Evolutionary conservation across 1,140 invertebrate species (phyloP).

Genomic region (Scylla paramamosain): DNA sequence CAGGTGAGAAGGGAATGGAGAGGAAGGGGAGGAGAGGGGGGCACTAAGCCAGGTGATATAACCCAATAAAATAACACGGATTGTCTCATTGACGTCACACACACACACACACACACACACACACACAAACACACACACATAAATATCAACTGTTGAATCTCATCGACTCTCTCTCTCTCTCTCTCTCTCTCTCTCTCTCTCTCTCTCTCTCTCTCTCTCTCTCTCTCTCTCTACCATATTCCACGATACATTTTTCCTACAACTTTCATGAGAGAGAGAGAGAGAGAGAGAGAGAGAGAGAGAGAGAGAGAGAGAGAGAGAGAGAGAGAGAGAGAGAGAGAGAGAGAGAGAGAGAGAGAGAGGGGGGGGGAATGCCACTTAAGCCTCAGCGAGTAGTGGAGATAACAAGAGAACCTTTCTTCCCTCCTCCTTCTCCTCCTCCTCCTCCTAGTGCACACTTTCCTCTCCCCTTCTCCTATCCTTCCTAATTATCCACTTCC

Average conservation of each 20-base stretch:
- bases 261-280: not conserved
- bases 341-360: not conserved
- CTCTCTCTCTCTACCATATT: not conserved
- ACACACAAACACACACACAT: too few relatives aligned
- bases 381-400: not conserved
- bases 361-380: not conserved
- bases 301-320: slow-evolving; percentile 42
- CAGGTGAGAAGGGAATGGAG: not conserved
- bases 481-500: not conserved
- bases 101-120: too few relatives aligned
- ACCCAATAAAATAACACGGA: too few relatives aligned
- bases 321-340: slow-evolving; percentile 29
- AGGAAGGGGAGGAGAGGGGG: too few relatives aligned
- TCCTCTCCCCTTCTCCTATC: not conserved
- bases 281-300: not conserved
- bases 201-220: not conserved
- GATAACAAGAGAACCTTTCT: slow-evolving; percentile 17
- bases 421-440: not conserved
- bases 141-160: not conserved
- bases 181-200: not conserved
- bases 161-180: not conserved
- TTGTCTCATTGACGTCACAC: too few relatives aligned
- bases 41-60: too few relatives aligned
- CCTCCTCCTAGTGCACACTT: not conserved
- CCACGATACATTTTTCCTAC: not conserved